Base-by-base conservation (phyloP, 2,113 vertebrate genomes). In the Mohoua ochrocephala region DNA sequence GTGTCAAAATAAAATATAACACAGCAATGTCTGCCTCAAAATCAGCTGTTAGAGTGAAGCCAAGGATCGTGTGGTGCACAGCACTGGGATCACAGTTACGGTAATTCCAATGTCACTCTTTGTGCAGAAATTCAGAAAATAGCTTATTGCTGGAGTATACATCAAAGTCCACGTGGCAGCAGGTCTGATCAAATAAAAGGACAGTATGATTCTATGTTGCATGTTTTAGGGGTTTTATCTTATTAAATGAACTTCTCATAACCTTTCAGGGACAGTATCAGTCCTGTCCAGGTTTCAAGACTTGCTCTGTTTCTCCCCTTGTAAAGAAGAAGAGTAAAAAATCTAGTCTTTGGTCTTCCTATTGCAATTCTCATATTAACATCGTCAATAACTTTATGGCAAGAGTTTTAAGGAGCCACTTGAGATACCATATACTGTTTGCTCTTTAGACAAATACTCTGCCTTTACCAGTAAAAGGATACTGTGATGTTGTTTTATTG, bases 381-480 rank as follows among this genome's bases (percentile, higher is more conserved):
- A 64, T 92, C 17, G 8, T 91, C 70, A 89, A n/a, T 93, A 91
- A 89, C 86, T 96, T 88, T 87, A 82, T 87, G 80, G 50, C 69
- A 87, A 41, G 69, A 39, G 24, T 76, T 96, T 96, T 94, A 85
- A 93, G 39, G 86, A 75, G 91, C 69, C 84, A 64, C 84, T 93
- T 88, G 94, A 94, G 91, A 94, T 92, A 92, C 11, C 24, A 27
- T 89, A 23, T 53, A 69, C 61, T 83, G 53, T 95, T 93, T 94
- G 80, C 70, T 87, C 70, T 95, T 93, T 69, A 70, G 74, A 93
- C 77, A 75, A 95, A 79, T 84, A 78, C 37, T 93, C 65, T 89
- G 69, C 77, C 92, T 95, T 95, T 76, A 67, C 83, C 78, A 69
- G 89, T 94, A 95, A 97, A 96, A 92, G 81, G 87, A 95, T 94